Evolutionary conservation across 1,140 invertebrate species (phyloP), one percentile per base, ranked within the genome.

Genomic region (Drosophila yakuba): DNA sequence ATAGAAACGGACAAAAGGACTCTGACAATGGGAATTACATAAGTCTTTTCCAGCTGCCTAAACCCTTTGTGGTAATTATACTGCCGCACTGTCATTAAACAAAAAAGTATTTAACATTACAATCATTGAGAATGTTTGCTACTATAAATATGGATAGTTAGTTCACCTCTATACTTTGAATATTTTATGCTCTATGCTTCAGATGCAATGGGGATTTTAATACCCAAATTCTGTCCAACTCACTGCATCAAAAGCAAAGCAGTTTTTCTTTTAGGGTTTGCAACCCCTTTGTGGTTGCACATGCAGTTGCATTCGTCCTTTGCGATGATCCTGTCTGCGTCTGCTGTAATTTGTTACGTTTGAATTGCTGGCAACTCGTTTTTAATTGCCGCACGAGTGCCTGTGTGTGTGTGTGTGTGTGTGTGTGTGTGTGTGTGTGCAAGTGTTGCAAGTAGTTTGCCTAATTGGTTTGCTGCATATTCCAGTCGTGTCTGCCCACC

Each of bases 381-480:
- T 75, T 75, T 75, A 64, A 52, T 75, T 74, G 69, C 58, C 50
- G 64, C 64, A 71, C 51, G 67, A 58, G 64, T 45, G 47, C 51
- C 43, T 41, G 28, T 55, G 64, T 67, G 62, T 44, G 55, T 41
- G n/a, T n/a, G n/a, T n/a, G n/a, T n/a, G n/a, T n/a, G n/a, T n/a
- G n/a, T n/a, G n/a, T n/a, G n/a, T n/a, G n/a, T n/a, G n/a, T 41
- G 28, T 55, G 64, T 67, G 25, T 54, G 66, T 68, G 63, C 67
- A 44, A 68, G 62, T 69, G 43, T 25, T 71, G 67, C 67, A 62
- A 62, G 57, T 43, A 62, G 50, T 74, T 74, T 44, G 41, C 28
- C 43, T 74, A 74, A 71, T 74, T 84, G 81, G 77, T 85, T 66
- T 85, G 81, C 77, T 85, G 81, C 81, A 80, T 60, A 68, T 78